Evolutionary conservation across 2,113 vertebrate species (phyloP).

Genomic region (Brachypteracias leptosomus): DNA sequence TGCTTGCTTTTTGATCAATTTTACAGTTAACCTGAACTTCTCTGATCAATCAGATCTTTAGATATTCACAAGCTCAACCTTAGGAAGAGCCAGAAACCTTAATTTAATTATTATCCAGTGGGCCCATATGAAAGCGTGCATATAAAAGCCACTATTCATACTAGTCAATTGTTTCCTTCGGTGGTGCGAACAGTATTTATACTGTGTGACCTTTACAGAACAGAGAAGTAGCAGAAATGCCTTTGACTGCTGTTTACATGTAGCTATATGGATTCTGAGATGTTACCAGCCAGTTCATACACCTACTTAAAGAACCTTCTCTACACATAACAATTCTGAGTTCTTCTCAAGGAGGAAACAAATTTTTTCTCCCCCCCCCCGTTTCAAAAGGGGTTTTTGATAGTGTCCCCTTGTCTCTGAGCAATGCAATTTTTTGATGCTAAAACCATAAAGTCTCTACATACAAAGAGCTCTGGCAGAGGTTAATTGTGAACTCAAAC

Average conservation of each 20-base stretch:
- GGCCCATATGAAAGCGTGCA: not conserved
- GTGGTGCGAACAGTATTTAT: not conserved
- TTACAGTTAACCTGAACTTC: slow-evolving; percentile 40
- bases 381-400: not conserved
- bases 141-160: slow-evolving; percentile 7
- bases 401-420: not conserved
- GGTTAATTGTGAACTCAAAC: slow-evolving; percentile 20
- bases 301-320: not conserved
- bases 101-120: slow-evolving; percentile 23
- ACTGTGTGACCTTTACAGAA: not conserved
- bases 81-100: slow-evolving; percentile 21
- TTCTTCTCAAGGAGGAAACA: not conserved
- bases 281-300: not conserved
- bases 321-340: not conserved
- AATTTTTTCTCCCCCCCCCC: not conserved
- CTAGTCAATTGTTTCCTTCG: slow-evolving; percentile 6
- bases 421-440: not conserved
- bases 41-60: slow-evolving; percentile 21
- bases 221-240: not conserved
- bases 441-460: not conserved
- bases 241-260: not conserved
- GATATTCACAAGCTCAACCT: slow-evolving; percentile 29
- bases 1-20: slow-evolving; percentile 42
- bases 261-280: not conserved
- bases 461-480: not conserved